phyloP scores from a whole-genome alignment of 2,113 vertebrate genomes.

The Isurus oxyrinchus region DNA sequence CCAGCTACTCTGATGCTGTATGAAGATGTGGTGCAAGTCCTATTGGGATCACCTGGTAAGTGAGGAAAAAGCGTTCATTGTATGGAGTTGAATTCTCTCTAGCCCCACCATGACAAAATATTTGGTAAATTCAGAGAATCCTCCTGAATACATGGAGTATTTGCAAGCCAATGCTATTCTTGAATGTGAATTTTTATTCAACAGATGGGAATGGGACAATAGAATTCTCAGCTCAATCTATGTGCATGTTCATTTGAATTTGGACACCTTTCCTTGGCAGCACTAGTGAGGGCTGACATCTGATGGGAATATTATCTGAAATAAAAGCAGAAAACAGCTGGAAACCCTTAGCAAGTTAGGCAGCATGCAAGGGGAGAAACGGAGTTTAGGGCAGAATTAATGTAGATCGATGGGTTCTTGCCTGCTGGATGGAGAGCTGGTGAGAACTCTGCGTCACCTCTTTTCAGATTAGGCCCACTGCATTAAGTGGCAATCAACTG shows the following conservation, averaged over 20 bases:
- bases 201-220: not conserved
- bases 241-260: not conserved
- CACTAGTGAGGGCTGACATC: not conserved
- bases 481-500: not conserved
- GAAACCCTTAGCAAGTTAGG: not conserved
- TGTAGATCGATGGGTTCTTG: not conserved
- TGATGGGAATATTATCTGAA: not conserved
- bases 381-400: not conserved
- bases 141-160: not conserved
- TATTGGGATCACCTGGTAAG: conserved; percentile 84
- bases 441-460: no score
- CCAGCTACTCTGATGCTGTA: conserved; percentile 91
- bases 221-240: not conserved
- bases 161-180: not conserved
- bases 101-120: not conserved
- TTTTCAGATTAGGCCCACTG: not conserved
- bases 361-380: not conserved
- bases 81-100: not conserved
- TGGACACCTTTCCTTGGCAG: not conserved
- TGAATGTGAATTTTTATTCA: not conserved
- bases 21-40: conserved; percentile 86
- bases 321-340: not conserved
- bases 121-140: not conserved
- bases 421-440: no score
- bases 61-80: not conserved